Percentiles rank a stretch among this genome's conserved stretches.
These are phyloP conservation scores for Phalacrocorax brasilianus DNA, from an alignment of 2,113 vertebrate species.

Conservation along the genomic window DNA sequence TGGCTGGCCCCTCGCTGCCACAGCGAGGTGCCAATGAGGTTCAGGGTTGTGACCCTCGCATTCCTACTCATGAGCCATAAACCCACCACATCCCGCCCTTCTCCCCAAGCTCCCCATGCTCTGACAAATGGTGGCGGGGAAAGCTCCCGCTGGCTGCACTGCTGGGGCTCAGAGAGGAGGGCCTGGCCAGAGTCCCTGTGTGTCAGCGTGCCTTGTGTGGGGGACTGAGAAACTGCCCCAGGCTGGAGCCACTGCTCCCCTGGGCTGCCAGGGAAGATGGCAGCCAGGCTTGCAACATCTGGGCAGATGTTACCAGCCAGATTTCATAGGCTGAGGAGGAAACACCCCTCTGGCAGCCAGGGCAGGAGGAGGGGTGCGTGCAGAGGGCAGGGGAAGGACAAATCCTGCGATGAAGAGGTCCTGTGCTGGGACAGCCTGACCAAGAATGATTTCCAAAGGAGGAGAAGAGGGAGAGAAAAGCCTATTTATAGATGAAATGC, in stretches of 20 bases:
- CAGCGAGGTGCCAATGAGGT: neutral
- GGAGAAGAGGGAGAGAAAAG: neutral
- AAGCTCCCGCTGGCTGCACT: neutral
- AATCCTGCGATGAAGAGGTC: neutral
- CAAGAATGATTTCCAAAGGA: neutral
- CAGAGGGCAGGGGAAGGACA: neutral
- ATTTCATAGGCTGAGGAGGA: constrained; percentile 73
- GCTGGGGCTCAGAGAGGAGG: neutral
- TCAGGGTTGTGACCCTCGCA: accelerated
- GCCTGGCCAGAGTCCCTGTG: neutral
- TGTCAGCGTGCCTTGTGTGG: neutral
- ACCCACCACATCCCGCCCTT: neutral
- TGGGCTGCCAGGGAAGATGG: neutral
- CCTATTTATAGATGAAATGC: neutral
- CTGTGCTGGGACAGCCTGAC: neutral
- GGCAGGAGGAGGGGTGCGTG: neutral
- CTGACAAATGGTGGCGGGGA: neutral
- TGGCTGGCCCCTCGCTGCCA: neutral
- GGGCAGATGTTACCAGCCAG: constrained; percentile 69
- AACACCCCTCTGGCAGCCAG: constrained; percentile 52
- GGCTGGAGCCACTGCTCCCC: accelerated
- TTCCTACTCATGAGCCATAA: neutral
- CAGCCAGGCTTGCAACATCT: constrained; percentile 43
- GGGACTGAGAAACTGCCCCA: neutral
- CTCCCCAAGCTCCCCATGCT: neutral